Percentiles rank a stretch among this genome's conserved stretches.
phyloP scores from a whole-genome alignment of 2,113 vertebrate genomes.

The Oplegnathus fasciatus region DNA sequence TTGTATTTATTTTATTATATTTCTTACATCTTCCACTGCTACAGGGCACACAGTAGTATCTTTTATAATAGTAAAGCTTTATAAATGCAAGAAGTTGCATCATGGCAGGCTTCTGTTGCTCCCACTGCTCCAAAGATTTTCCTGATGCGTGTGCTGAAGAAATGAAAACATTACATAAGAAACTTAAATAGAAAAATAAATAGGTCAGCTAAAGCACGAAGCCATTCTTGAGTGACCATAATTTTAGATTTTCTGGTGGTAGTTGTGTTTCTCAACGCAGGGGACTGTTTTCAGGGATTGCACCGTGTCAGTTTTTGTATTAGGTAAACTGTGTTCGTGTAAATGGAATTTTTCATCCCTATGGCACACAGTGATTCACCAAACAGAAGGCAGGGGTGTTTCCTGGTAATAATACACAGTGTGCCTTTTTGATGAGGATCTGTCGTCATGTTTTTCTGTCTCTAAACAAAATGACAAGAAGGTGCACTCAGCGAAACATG shows the following conservation, averaged over 20 bases:
- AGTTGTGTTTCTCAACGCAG: constrained; percentile 36
- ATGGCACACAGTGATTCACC: constrained; percentile 47
- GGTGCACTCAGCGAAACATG: constrained; percentile 56
- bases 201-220: constrained; percentile 30
- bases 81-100: constrained; percentile 25
- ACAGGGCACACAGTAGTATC: neutral
- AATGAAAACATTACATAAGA: constrained; percentile 43
- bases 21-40: neutral
- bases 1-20: neutral
- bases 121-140: constrained; percentile 30
- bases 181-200: constrained; percentile 36
- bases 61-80: constrained; percentile 16
- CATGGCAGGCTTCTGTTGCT: constrained; percentile 19
- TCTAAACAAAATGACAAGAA: constrained; percentile 52
- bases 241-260: constrained; percentile 28
- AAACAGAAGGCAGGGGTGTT: constrained; percentile 62
- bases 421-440: constrained; percentile 61
- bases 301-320: constrained; percentile 40
- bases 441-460: constrained; percentile 49
- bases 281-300: constrained; percentile 41
- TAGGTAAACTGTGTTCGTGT: constrained; percentile 53
- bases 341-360: constrained; percentile 61
- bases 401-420: constrained; percentile 61
- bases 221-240: constrained; percentile 27
- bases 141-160: constrained; percentile 13